Base-by-base conservation (phyloP, 2,113 vertebrate species). In the Illadopsis cleaveri region DNA sequence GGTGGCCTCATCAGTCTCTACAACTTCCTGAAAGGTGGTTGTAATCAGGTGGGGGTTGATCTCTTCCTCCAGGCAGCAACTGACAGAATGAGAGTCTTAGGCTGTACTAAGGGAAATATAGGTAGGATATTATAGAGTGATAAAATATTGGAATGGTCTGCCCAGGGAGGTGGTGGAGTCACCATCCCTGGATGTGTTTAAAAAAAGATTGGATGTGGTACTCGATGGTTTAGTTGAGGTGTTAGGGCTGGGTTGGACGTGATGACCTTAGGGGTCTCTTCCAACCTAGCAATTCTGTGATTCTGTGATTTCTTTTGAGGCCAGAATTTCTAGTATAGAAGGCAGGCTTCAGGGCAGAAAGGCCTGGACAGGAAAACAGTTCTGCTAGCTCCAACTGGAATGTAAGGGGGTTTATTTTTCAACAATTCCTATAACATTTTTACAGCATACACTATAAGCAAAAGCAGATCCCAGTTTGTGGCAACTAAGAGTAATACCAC, bases 401-500 rank as follows among this genome's bases (percentile, higher is more conserved):
- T 31, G 17, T 14, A 44, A 51, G 14, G 5, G 8, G 4, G 11
- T 10, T 68, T 51, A 12, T 77, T 37, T 33, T 37, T 27, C 21
- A 13, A 6, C 11, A 37, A 68, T 68, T 58, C 24, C 33, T 38
- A 23, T 38, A 28, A 2, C 4, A 28, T 44, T 51, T 38, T 37
- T 27, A 9, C 7, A 44, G 37, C 33, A 51, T 11, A 10, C 25
- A 25, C 19, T n/a, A 28, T 2, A 12, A 27, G 24, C 15, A 75
- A 40, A n/a, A 58, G 7, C 10, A 62, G 7, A 58, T 48, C 13
- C 10, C 24, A 31, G 20, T n/a, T 82, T 82, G 57, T 86, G 53
- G 40, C 22, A 66, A 7, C 12, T 57, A 68, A 31, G 0, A 6
- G 5, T 30, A 7, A 2, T 40, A 42, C 14, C 10, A 38, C 2